phyloP scores from a whole-genome alignment of 2,113 vertebrate species.

The Colossoma macropomum region DNA sequence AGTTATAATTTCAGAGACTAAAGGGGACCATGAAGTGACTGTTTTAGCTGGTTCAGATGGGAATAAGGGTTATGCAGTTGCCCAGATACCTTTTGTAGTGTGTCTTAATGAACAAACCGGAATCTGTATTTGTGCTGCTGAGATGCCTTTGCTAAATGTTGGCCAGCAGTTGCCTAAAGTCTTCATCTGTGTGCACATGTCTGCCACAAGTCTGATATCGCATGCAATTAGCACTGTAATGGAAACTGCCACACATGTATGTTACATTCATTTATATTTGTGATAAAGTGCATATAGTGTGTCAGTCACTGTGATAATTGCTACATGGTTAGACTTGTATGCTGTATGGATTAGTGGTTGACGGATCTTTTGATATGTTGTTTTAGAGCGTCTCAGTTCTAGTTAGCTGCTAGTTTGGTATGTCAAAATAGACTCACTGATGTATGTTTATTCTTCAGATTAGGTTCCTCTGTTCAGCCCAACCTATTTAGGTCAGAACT shows the following conservation, averaged over 20 bases:
- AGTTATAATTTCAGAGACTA: neutral
- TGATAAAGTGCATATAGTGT: neutral
- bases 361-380: too few species aligned
- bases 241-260: neutral
- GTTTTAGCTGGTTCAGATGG: neutral
- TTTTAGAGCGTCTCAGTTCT: neutral
- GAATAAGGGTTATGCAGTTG: neutral
- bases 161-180: neutral
- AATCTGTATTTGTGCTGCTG: neutral
- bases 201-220: neutral
- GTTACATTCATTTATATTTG: slow-evolving; percentile 13
- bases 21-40: neutral
- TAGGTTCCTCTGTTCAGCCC: neutral
- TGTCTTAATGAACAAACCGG: neutral
- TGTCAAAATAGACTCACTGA: neutral
- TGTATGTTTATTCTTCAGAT: neutral
- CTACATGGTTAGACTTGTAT: neutral
- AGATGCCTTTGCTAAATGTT: neutral
- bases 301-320: neutral
- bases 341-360: neutral
- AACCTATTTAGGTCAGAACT: neutral
- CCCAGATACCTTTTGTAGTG: neutral
- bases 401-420: neutral
- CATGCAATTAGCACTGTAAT: neutral
- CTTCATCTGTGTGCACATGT: neutral